Conservation (phyloP, 2,797 vertebrate genomes). For the Scarus forsteni region DNA sequence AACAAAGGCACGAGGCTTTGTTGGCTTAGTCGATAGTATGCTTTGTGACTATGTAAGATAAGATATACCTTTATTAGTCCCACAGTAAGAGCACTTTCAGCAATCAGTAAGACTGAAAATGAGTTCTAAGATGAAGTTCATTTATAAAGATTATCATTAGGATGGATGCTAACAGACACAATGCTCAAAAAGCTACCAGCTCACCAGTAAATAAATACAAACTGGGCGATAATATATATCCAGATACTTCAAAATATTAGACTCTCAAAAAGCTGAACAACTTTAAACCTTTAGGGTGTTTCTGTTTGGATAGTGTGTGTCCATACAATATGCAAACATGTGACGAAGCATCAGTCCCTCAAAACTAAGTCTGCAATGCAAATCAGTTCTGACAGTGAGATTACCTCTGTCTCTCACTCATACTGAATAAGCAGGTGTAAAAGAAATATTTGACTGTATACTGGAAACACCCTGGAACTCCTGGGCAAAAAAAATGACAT, state of each 20-base stretch:
- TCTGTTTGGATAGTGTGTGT: slow-evolving; percentile 7
- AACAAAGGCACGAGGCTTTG: too few relatives aligned
- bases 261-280: slow-evolving; percentile 8
- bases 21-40: too few relatives aligned
- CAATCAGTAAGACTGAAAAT: too few relatives aligned
- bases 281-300: not conserved
- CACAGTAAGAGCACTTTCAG: too few relatives aligned
- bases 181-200: too few relatives aligned
- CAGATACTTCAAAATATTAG: not conserved
- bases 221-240: not conserved
- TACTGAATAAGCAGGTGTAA: slow-evolving; percentile 23
- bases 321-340: slow-evolving; percentile 41
- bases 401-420: slow-evolving; percentile 3
- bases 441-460: slow-evolving; percentile 1
- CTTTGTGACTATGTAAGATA: too few relatives aligned
- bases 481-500: not conserved
- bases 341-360: slow-evolving; percentile 22
- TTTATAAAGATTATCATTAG: too few relatives aligned
- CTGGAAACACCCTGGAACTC: slow-evolving; percentile 2
- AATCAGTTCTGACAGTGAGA: slow-evolving; percentile 49
- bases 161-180: too few relatives aligned
- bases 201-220: not conserved
- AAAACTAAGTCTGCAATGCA: slow-evolving; percentile 52
- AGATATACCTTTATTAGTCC: too few relatives aligned
- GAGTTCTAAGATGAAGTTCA: too few relatives aligned